Conservation (phyloP, 2,888 invertebrate genomes). For the Morpho achilles region DNA sequence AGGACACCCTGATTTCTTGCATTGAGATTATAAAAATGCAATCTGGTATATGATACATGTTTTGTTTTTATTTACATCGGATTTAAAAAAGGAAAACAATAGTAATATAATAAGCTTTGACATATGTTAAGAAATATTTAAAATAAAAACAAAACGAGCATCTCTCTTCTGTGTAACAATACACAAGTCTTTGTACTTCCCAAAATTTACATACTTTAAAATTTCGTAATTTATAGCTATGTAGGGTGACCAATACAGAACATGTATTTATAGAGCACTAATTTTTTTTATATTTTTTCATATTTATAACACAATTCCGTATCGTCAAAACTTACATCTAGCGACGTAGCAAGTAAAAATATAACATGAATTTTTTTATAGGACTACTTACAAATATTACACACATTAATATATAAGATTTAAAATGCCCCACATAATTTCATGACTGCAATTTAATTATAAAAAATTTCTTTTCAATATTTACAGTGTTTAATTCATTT, state of each 20-base stretch:
- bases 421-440: not conserved
- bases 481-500: conserved; percentile 15
- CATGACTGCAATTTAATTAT: not conserved
- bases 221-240: conserved; percentile 23
- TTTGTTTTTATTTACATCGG: conserved; percentile 12
- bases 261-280: conserved; percentile 29
- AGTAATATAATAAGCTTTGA: conserved; percentile 3
- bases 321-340: conserved; percentile 50
- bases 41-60: conserved; percentile 32
- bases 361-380: conserved; percentile 24
- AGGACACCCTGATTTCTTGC: too few relatives aligned
- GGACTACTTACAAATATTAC: conserved; percentile 21
- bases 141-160: conserved; percentile 29
- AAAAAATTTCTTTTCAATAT: conserved; percentile 13
- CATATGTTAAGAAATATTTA: conserved; percentile 1
- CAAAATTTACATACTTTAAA: conserved; percentile 38
- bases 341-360: conserved; percentile 26
- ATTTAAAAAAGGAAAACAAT: not conserved
- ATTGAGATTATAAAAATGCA: conserved; percentile 28
- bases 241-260: conserved; percentile 27
- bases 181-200: conserved; percentile 54
- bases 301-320: conserved; percentile 65
- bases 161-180: conserved; percentile 40
- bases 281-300: conserved; percentile 58
- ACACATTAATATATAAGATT: conserved; percentile 13